Evolutionary conservation across 2,113 vertebrate genomes (phyloP).

Genomic region (Cnemophilus loriae): DNA sequence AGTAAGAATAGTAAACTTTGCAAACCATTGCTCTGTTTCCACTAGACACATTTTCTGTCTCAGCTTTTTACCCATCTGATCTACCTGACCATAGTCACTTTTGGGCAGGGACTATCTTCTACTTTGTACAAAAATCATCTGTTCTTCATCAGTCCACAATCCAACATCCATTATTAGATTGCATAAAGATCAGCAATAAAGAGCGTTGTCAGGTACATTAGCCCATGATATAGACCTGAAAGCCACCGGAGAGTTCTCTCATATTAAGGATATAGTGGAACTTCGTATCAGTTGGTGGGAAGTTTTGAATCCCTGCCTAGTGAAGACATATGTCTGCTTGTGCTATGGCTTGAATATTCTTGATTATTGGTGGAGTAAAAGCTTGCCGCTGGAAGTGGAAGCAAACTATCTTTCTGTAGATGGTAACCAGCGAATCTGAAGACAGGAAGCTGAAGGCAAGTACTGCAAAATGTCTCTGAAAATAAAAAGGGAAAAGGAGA

Average conservation of each 20-base stretch:
- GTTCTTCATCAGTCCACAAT: not conserved
- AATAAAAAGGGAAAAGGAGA: not conserved
- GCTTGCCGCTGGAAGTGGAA: conserved; percentile 69
- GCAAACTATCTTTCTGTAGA: conserved; percentile 76
- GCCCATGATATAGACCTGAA: conserved; percentile 67
- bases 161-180: not conserved
- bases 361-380: conserved; percentile 66
- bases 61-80: not conserved
- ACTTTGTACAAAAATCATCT: not conserved
- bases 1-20: not conserved
- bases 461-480: conserved; percentile 81
- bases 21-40: not conserved
- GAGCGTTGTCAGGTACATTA: not conserved
- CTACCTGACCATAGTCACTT: not conserved
- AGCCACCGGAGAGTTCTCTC: conserved; percentile 75
- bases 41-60: not conserved
- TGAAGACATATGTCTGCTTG: conserved; percentile 73
- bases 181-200: not conserved
- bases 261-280: conserved; percentile 81
- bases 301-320: conserved; percentile 69
- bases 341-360: conserved; percentile 47
- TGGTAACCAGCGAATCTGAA: conserved; percentile 63
- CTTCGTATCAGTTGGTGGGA: conserved; percentile 75
- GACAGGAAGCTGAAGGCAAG: conserved; percentile 81
- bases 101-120: no score